Evolutionary conservation across 1,140 invertebrate genomes (phyloP), one percentile per base, ranked within the genome.

Genomic region (Scaptomyza montana): DNA sequence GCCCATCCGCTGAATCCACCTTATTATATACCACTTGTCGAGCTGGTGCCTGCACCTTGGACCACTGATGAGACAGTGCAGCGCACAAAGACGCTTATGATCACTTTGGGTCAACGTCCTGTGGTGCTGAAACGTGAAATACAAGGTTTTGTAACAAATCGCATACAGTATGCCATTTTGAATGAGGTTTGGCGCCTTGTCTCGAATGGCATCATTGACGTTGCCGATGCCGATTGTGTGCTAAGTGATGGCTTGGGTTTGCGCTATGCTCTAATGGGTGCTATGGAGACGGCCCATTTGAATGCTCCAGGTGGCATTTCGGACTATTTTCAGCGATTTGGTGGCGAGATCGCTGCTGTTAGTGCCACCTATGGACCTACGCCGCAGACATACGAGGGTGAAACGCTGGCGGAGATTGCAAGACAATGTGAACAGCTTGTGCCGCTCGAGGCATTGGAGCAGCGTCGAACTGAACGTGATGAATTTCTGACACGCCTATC

Each of bases 1-100:
- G 96, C 97, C 4, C 98, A 99, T 93, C 98, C 98, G 5, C 97
- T 99, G 0, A 99, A 99, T 92, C 98, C 98, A 21, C 98, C 98
- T 0, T 99, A 99, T 87, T 99, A 97, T 90, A 96, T 98, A 25
- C 97, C 97, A 0, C 92, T 99, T 12, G 97, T 99, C 1, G 98
- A 99, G 93, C 94, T 99, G 33, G 97, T 99, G 0, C 98, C 98
- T 0, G 96, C 97, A 2, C 96, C 97, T 5, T 98, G 97, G 97
- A 97, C 96, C 0, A 93, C 94, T 25, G 92, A 94, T 0, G 45
- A 74, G 19, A 45, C 69, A 0, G 73, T 92, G 30, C 63, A 73
- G 21, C 94, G 93, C 84, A 95, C 96, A 0, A 94, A 95, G 62
- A 92, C 92, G n/a, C 94, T 99, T 6, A 97, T 99, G 96, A 92